Conservation (phyloP, 2,797 vertebrate genomes). For the Karalla daura region DNA sequence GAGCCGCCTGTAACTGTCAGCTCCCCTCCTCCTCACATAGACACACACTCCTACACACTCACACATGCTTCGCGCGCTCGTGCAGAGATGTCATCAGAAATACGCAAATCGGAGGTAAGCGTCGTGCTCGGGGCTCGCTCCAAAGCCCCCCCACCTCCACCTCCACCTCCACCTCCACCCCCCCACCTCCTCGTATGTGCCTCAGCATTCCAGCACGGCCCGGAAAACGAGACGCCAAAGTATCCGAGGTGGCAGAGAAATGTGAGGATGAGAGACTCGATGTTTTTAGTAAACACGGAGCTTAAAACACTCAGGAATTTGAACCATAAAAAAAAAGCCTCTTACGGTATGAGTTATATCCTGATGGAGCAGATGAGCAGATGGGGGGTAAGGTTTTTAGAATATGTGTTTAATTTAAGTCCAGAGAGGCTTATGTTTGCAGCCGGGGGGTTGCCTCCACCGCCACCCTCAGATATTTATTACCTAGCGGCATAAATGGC, state of each 20-base stretch:
- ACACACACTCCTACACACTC: too few species aligned
- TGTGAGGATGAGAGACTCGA: conserved; percentile 18
- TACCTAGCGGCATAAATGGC: conserved; percentile 54
- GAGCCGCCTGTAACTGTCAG: conserved; percentile 43
- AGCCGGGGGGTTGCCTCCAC: conserved; percentile 14
- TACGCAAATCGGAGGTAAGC: conserved; percentile 56
- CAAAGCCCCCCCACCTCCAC: neutral
- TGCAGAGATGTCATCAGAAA: conserved; percentile 36
- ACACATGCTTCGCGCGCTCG: conserved; percentile 9
- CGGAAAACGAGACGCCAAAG: conserved; percentile 35
- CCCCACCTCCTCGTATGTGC: too few species aligned
- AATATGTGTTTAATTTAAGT: conserved; percentile 31
- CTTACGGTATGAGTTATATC: conserved; percentile 21
- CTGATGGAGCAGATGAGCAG: conserved; percentile 34
- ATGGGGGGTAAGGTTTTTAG: conserved; percentile 34
- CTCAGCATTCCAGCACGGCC: conserved; percentile 55
- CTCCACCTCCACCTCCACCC: too few species aligned
- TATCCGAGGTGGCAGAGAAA: conserved; percentile 45
- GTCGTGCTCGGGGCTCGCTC: conserved; percentile 14
- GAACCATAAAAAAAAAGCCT: conserved; percentile 1
- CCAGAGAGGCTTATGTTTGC: conserved; percentile 43
- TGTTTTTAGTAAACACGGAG: conserved; percentile 30
- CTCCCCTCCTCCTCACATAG: neutral
- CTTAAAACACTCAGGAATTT: conserved; percentile 35
- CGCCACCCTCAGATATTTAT: conserved; percentile 48